These are phyloP conservation scores for Drosophila formosana DNA, from an alignment of 2,888 invertebrate species.

Conservation along the genomic window DNA sequence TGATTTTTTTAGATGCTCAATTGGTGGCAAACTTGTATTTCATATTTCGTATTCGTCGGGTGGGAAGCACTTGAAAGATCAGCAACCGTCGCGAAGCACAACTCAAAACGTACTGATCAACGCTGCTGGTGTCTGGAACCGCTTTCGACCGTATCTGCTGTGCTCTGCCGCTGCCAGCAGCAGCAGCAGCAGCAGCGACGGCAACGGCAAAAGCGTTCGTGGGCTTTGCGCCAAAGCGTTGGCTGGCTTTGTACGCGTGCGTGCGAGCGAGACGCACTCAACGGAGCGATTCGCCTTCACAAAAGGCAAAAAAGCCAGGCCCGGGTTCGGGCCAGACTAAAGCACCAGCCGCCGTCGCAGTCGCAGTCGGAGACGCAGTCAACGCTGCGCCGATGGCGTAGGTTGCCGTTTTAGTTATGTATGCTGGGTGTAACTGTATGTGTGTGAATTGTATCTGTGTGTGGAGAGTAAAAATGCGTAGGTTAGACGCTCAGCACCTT, in stretches of 20 bases:
- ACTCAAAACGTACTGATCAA: slow-evolving; percentile 84
- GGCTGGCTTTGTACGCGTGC: slow-evolving; percentile 34
- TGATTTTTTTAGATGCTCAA: slow-evolving; percentile 53
- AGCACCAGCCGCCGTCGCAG: slow-evolving; percentile 21
- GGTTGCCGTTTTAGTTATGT: slow-evolving; percentile 55
- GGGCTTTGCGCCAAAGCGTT: slow-evolving; percentile 55
- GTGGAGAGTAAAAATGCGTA: slow-evolving; percentile 60
- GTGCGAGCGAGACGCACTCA: slow-evolving; percentile 65
- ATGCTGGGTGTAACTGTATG: slow-evolving; percentile 15
- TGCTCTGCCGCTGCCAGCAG: slow-evolving; percentile 56
- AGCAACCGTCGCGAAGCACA: slow-evolving; percentile 83
- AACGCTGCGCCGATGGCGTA: slow-evolving; percentile 30
- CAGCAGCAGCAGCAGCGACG: slow-evolving; percentile 40
- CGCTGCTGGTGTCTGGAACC: slow-evolving; percentile 66
- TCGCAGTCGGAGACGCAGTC: no score
- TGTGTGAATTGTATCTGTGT: slow-evolving; percentile 3
- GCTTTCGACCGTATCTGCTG: slow-evolving; percentile 74
- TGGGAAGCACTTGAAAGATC: slow-evolving; percentile 68
- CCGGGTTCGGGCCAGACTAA: slow-evolving; percentile 37
- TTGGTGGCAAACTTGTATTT: slow-evolving; percentile 56
- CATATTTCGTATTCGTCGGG: slow-evolving; percentile 47
- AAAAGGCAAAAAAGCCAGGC: slow-evolving; percentile 59
- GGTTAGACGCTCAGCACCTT: slow-evolving; percentile 40
- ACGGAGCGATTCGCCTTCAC: slow-evolving; percentile 60
- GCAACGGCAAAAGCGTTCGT: slow-evolving; percentile 43